These are phyloP conservation scores for Charanyca ferruginea DNA, from an alignment of 2,888 invertebrate species.

Conservation along the genomic window DNA sequence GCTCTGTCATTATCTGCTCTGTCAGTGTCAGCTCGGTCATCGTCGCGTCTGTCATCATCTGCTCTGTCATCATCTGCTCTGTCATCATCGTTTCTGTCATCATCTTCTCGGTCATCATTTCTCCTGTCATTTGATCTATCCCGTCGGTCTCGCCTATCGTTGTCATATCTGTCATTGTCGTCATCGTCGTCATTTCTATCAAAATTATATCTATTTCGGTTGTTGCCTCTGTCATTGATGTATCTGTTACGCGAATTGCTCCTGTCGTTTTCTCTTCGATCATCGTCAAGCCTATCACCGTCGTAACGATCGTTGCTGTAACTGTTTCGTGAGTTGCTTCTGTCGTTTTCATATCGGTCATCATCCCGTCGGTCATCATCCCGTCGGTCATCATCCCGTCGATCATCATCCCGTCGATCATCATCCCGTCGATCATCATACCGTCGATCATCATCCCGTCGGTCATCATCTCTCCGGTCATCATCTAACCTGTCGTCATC, in stretches of 20 bases:
- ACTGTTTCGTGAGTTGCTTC: background rate
- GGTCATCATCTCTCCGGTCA: background rate
- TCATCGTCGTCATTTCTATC: too few species aligned
- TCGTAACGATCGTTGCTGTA: background rate
- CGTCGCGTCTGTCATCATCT: conserved; percentile 3
- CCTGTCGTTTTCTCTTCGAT: background rate
- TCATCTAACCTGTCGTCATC: too few species aligned
- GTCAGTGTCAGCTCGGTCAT: conserved; percentile 10
- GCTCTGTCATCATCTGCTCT: too few species aligned
- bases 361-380: background rate
- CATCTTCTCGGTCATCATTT: background rate
- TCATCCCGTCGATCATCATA: background rate
- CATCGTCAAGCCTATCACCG: background rate
- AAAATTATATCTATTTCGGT: background rate
- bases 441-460: background rate
- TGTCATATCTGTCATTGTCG: conserved; percentile 1
- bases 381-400: too few species aligned
- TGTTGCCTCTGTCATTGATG: background rate
- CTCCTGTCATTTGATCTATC: too few species aligned
- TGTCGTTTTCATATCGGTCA: background rate
- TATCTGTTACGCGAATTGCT: conserved; percentile 14
- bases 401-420: conserved; percentile 1
- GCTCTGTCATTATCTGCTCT: background rate
- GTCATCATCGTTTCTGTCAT: background rate
- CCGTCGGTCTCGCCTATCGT: too few species aligned